Percentiles rank a stretch among this genome's conserved stretches.
Evolutionary conservation across 2,888 invertebrate species (phyloP).

Genomic region (Frankliniella intonsa): DNA sequence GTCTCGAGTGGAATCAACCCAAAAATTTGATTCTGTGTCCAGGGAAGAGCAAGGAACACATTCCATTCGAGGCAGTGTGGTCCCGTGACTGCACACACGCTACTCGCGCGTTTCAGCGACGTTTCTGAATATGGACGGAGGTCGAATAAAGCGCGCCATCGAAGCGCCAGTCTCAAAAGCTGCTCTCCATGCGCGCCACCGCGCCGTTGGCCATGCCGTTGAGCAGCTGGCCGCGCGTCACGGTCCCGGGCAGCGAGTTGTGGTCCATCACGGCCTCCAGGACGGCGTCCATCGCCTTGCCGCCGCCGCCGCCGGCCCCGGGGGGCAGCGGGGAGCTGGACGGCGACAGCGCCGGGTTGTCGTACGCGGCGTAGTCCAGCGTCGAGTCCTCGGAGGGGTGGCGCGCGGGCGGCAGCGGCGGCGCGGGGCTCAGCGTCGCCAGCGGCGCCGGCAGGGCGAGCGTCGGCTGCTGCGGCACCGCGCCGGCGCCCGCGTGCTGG

Average conservation of each 20-base stretch:
- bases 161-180: neutral
- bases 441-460: conserved; percentile 19
- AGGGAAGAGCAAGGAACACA: too few species aligned
- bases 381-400: conserved; percentile 34
- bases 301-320: neutral
- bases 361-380: conserved; percentile 34
- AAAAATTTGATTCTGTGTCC: too few species aligned
- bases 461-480: neutral
- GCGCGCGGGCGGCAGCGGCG: conserved; percentile 28
- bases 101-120: too few species aligned
- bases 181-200: conserved; percentile 8
- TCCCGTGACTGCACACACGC: too few species aligned
- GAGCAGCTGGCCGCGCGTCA: neutral
- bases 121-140: too few species aligned
- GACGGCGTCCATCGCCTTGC: conserved; percentile 18
- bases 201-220: neutral
- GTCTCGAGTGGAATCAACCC: too few species aligned
- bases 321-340: conserved; percentile 3
- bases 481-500: conserved; percentile 28
- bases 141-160: too few species aligned
- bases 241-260: neutral
- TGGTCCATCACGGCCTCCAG: neutral
- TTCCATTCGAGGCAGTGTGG: too few species aligned
- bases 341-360: conserved; percentile 34
- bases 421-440: conserved; percentile 31